phyloP scores from a whole-genome alignment of 1,140 invertebrate genomes.

The Zeugodacus cucurbitae region DNA sequence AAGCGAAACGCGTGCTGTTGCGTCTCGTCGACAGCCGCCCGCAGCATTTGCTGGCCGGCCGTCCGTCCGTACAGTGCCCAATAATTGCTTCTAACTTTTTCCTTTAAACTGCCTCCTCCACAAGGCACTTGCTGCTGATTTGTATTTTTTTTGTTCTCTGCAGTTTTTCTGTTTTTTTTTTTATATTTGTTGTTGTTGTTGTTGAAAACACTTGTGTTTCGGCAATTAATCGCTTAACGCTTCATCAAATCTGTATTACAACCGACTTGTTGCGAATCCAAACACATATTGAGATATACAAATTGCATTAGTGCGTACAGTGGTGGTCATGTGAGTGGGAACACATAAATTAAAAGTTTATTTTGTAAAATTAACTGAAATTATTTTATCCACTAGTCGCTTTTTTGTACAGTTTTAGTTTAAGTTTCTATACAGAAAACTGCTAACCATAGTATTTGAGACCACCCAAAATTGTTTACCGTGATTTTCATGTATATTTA shows the following conservation, averaged over 20 bases:
- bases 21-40: not conserved
- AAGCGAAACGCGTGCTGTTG: not conserved
- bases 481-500: not conserved
- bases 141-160: not conserved
- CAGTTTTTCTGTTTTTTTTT: not conserved
- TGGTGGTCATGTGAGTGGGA: not conserved
- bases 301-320: not conserved
- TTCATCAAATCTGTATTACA: not conserved
- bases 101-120: not conserved
- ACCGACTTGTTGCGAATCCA: not conserved
- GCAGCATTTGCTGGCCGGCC: not conserved
- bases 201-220: not conserved
- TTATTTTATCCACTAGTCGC: too few species aligned
- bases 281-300: not conserved
- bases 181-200: not conserved
- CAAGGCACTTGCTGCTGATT: not conserved
- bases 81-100: not conserved
- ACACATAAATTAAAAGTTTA: too few species aligned
- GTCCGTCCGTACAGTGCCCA: not conserved
- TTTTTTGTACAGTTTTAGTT: too few species aligned
- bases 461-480: too few species aligned
- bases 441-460: too few species aligned
- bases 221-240: slow-evolving; percentile 31
- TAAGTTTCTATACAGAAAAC: too few species aligned
- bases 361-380: too few species aligned